Conservation (phyloP, 2,113 vertebrate genomes). For the Pseudorasbora parva region DNA sequence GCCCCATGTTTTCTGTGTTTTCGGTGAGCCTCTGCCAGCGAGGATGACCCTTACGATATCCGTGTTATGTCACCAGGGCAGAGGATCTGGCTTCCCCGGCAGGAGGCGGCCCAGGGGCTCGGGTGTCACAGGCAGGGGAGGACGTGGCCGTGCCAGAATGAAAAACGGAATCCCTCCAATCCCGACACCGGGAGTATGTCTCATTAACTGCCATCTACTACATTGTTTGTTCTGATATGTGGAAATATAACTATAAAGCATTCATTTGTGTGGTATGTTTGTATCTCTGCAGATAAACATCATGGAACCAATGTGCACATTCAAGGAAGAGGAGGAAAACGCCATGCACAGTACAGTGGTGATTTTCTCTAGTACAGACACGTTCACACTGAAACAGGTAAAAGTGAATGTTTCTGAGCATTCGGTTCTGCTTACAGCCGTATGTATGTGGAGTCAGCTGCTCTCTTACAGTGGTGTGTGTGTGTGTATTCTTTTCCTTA, state of each 20-base stretch:
- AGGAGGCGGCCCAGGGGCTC: constrained; percentile 91
- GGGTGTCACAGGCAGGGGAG: constrained; percentile 89
- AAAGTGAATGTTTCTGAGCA: constrained; percentile 18
- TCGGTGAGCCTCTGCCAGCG: neutral
- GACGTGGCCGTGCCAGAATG: constrained; percentile 91
- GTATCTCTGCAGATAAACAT: constrained; percentile 75
- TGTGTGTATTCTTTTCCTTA: constrained; percentile 62
- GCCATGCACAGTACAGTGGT: constrained; percentile 98
- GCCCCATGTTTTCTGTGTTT: too few relatives aligned
- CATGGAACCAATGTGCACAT: constrained; percentile 80
- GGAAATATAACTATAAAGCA: neutral
- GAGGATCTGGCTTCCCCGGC: constrained; percentile 93
- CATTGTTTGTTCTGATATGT: neutral
- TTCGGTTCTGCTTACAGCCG: neutral
- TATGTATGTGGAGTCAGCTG: neutral
- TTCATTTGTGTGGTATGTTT: neutral
- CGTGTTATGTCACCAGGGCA: constrained; percentile 77
- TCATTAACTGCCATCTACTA: constrained; percentile 32
- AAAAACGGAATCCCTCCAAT: constrained; percentile 86
- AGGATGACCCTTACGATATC: neutral
- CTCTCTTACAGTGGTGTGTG: neutral
- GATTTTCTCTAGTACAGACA: constrained; percentile 95
- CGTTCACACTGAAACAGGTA: constrained; percentile 96
- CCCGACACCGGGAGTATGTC: constrained; percentile 87
- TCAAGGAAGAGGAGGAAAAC: constrained; percentile 95